Evolutionary conservation across 2,888 invertebrate genomes (phyloP).

Genomic region (Drosophila meridionalis): DNA sequence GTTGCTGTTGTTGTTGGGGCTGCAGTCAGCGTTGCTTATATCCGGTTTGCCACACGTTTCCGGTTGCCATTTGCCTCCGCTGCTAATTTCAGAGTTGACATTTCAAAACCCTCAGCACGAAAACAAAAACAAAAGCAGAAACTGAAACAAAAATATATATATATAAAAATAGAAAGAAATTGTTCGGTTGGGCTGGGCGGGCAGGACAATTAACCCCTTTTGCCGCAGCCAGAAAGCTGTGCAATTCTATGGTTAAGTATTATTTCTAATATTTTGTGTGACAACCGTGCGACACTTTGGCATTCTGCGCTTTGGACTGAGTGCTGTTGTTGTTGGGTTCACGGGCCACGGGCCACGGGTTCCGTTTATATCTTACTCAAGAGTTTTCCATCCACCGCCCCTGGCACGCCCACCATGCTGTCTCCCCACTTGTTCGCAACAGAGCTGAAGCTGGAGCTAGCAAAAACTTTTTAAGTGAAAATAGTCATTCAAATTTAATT

Average conservation of each 20-base stretch:
- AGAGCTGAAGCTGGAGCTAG: slow-evolving; percentile 27
- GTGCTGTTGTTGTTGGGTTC: slow-evolving; percentile 22
- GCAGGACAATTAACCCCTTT: slow-evolving; percentile 66
- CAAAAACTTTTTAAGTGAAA: slow-evolving; percentile 81
- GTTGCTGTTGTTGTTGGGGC: slow-evolving; percentile 3
- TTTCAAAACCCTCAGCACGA: slow-evolving; percentile 46
- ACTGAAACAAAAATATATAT: background rate
- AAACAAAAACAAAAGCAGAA: slow-evolving; percentile 1
- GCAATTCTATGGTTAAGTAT: slow-evolving; percentile 81
- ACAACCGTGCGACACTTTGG: slow-evolving; percentile 80
- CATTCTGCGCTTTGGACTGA: slow-evolving; percentile 54
- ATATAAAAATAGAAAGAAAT: background rate
- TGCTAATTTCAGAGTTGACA: slow-evolving; percentile 71
- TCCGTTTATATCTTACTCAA: slow-evolving; percentile 79
- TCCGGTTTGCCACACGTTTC: slow-evolving; percentile 79
- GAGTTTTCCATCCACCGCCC: slow-evolving; percentile 43
- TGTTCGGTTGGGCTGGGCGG: background rate
- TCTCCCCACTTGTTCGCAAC: background rate
- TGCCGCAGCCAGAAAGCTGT: slow-evolving; percentile 57
- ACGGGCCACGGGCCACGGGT: slow-evolving; percentile 18
- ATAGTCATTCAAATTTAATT: slow-evolving; percentile 81
- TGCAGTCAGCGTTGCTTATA: slow-evolving; percentile 68
- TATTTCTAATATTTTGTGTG: slow-evolving; percentile 82
- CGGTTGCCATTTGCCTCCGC: slow-evolving; percentile 75
- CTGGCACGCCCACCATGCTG: slow-evolving; percentile 13